A percentile compares a stretch with the other conserved stretches of the same genome.
Evolutionary conservation across 2,797 vertebrate genomes (phyloP).

Genomic region (Notolabrus celidotus): DNA sequence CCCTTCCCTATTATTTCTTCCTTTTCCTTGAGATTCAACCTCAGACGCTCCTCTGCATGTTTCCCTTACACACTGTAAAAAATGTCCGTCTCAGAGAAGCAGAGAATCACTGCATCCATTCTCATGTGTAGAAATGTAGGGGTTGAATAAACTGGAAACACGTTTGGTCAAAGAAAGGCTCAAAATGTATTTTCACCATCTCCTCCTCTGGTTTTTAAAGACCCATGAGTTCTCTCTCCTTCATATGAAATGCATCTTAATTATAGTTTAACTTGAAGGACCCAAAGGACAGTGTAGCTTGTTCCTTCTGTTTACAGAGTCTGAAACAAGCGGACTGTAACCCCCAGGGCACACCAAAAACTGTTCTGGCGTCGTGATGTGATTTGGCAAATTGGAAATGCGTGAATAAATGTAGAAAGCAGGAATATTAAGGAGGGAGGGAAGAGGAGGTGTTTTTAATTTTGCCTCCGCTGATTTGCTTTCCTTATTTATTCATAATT

Average conservation of each 20-base stretch:
- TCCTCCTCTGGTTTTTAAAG: too few species aligned
- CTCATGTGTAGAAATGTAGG: background rate
- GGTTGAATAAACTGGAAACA: too few species aligned
- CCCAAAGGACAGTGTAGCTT: background rate
- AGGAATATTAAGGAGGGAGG: constrained; percentile 13
- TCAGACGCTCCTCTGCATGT: background rate
- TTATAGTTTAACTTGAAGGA: constrained; percentile 13
- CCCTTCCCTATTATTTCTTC: constrained; percentile 15
- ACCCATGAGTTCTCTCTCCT: background rate
- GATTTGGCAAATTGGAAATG: constrained; percentile 24
- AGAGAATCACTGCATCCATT: background rate
- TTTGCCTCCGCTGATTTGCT: constrained; percentile 12
- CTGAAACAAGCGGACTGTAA: constrained; percentile 14
- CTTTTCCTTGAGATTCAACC: constrained; percentile 10
- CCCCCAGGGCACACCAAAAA: background rate
- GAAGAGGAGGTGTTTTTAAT: constrained; percentile 25
- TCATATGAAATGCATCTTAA: background rate
- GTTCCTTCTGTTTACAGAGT: constrained; percentile 24
- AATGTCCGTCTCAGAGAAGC: background rate
- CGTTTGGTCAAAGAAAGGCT: too few species aligned
- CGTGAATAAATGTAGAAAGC: constrained; percentile 13
- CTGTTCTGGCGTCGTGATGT: background rate
- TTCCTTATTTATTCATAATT: constrained; percentile 47
- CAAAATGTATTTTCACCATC: too few species aligned
- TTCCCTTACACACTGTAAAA: constrained; percentile 15